phyloP scores from a whole-genome alignment of 2,113 vertebrate species.

The Epinephelus fuscoguttatus region DNA sequence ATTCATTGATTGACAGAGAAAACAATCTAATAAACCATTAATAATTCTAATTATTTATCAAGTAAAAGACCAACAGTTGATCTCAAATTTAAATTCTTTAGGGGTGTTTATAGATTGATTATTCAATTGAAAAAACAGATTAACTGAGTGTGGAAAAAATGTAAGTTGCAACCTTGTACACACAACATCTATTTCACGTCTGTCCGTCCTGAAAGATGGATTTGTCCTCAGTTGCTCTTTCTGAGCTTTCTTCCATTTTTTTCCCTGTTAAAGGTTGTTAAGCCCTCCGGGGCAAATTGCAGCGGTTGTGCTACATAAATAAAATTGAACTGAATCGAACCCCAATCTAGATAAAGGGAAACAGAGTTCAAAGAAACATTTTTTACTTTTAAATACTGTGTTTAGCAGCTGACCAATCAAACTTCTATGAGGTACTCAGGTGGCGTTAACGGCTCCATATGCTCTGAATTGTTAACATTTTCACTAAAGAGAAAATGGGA shows the following conservation, averaged over 20 bases:
- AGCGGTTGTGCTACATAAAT: no score
- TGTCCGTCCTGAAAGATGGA: no score
- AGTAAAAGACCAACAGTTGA: not conserved
- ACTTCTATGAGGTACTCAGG: not conserved
- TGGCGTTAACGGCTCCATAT: not conserved
- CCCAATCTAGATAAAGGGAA: not conserved
- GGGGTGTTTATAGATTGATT: not conserved
- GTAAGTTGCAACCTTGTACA: no score
- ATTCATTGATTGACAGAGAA: not conserved
- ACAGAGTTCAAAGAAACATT: not conserved
- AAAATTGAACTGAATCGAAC: no score
- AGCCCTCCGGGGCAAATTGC: no score
- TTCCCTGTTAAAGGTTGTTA: no score
- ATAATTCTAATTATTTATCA: not conserved
- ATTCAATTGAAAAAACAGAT: not conserved
- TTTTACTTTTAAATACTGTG: constrained; percentile 2
- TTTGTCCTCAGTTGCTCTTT: no score
- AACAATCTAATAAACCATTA: not conserved
- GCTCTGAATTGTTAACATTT: constrained; percentile 31
- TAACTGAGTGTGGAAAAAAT: no score
- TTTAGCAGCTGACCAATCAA: constrained; percentile 5
- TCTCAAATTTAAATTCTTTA: not conserved
- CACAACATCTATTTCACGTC: no score
- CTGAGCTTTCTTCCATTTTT: no score
- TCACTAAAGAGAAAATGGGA: constrained; percentile 18